Base-by-base conservation (phyloP, 2,888 invertebrate genomes). In the Lasioglossum oenotherae region DNA sequence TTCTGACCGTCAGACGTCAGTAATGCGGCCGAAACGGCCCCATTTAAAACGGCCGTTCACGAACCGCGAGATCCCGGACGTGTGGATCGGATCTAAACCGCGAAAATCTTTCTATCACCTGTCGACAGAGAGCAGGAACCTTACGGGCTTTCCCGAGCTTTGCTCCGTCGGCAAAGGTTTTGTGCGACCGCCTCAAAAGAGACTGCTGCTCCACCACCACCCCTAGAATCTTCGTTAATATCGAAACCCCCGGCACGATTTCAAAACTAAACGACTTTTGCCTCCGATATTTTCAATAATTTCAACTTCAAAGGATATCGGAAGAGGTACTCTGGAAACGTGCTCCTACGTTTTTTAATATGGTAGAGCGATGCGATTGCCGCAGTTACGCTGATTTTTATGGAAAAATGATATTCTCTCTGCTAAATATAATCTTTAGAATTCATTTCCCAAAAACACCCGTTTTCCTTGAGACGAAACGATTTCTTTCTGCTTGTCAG, bases 1-100 rank as follows among this genome's bases (percentile, higher is more conserved):
- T 74, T 77, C n/a, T 64, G 77, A 14, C 71, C 46, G 79, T 74
- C 73, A 81, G 84, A 86, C 87, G 83, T 14, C n/a, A 49, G 49
- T 57, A 83, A 69, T 38, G 69, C 38, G 23, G 2, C 69, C 19
- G 41, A 10, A 74, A 60, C 78, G 72, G 23, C 60, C 76, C 76
- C 76, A 23, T 77, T 86, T 84, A 78, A 86, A 74, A 49, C 78
- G 72, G 49, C 67, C 57, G 46, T 71, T 74, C 74, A 75, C 79
- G 84, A 84, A 38, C 60, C 57, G 41, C 77, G 35, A 19, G 16
- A 69, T 38, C 38, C 38, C 53, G 23, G 69, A 60, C 64, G 77
- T 16, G 71, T 23, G 49, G 78, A 80, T 78, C 78, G 81, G 75
- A 81, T 77, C 35, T 46, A 73, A 79, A 35, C 75, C 71, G 79